phyloP scores from a whole-genome alignment of 2,888 invertebrate species.

The Desoria tigrina region DNA sequence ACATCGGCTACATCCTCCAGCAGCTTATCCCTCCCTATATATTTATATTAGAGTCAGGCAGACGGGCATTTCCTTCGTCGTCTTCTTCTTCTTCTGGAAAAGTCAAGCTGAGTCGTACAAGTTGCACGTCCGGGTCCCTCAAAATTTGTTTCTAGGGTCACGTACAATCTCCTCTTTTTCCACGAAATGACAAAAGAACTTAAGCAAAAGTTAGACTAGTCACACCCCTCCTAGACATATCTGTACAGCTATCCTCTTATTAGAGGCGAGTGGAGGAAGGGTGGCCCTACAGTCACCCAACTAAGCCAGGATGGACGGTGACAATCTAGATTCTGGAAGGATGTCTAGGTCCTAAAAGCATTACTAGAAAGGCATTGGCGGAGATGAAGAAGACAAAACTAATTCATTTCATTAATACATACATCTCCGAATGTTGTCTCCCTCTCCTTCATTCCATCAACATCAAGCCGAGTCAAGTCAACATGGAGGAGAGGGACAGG shows the following conservation, averaged over 20 bases:
- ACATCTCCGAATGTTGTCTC: conserved; percentile 8
- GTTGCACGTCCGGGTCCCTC: conserved; percentile 44
- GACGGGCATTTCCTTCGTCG: no score
- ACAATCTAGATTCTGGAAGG: conserved; percentile 1
- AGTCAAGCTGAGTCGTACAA: conserved; percentile 18
- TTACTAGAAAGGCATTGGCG: conserved; percentile 1
- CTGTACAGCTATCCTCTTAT: no score
- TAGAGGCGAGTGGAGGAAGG: no score
- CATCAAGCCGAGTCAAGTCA: not conserved
- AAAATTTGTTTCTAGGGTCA: conserved; percentile 53
- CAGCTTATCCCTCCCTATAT: no score
- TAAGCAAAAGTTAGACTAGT: conserved; percentile 24
- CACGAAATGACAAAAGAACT: conserved; percentile 33
- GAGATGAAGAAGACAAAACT: conserved; percentile 19
- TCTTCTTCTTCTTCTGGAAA: conserved; percentile 11
- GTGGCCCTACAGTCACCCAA: no score
- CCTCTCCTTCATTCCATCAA: conserved; percentile 12
- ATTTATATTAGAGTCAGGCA: no score
- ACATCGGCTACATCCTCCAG: not conserved
- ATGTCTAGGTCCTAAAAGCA: not conserved
- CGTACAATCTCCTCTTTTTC: conserved; percentile 49
- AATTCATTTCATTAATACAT: conserved; percentile 27
- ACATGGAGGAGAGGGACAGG: no score
- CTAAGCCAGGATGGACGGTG: conserved; percentile 3
- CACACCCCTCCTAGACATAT: conserved; percentile 3